Conservation (phyloP, 2,797 vertebrate genomes). For the Sebastes glaucus region DNA sequence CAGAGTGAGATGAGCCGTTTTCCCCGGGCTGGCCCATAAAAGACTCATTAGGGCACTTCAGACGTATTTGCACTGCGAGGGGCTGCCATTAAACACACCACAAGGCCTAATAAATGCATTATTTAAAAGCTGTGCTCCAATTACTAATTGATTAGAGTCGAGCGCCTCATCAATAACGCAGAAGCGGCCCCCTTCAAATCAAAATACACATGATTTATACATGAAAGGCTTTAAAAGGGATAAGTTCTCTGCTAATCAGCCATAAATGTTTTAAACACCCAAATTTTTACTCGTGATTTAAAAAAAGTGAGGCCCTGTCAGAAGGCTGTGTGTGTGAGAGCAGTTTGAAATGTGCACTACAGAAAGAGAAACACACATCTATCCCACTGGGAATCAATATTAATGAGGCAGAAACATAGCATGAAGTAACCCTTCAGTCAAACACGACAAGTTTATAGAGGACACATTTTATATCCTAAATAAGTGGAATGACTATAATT, state of each 20-base stretch:
- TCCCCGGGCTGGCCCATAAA: conserved; percentile 78
- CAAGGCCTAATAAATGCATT: conserved; percentile 85
- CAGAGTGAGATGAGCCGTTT: conserved; percentile 78
- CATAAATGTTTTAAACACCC: conserved; percentile 85
- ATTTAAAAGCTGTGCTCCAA: conserved; percentile 86
- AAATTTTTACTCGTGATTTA: conserved; percentile 65
- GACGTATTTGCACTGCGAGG: conserved; percentile 79
- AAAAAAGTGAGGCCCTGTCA: conserved; percentile 68
- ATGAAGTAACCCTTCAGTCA: conserved; percentile 69
- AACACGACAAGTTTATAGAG: conserved; percentile 56
- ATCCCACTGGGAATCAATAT: conserved; percentile 62
- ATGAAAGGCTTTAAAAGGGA: conserved; percentile 86
- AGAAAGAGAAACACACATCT: conserved; percentile 58
- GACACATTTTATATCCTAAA: conserved; percentile 42
- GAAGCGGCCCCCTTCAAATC: conserved; percentile 83
- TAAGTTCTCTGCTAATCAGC: conserved; percentile 85
- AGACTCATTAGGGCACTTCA: conserved; percentile 84
- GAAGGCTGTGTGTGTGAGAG: conserved; percentile 4
- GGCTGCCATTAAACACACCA: conserved; percentile 85
- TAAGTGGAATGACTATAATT: conserved; percentile 30
- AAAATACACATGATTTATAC: conserved; percentile 87
- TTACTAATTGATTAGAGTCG: conserved; percentile 87
- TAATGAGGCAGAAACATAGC: conserved; percentile 67
- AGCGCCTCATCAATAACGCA: conserved; percentile 86
- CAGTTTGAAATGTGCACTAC: conserved; percentile 56